Percentiles rank a stretch among this genome's conserved stretches.
phyloP scores from a whole-genome alignment of 2,113 vertebrate species.

The Triplophysa rosa region DNA sequence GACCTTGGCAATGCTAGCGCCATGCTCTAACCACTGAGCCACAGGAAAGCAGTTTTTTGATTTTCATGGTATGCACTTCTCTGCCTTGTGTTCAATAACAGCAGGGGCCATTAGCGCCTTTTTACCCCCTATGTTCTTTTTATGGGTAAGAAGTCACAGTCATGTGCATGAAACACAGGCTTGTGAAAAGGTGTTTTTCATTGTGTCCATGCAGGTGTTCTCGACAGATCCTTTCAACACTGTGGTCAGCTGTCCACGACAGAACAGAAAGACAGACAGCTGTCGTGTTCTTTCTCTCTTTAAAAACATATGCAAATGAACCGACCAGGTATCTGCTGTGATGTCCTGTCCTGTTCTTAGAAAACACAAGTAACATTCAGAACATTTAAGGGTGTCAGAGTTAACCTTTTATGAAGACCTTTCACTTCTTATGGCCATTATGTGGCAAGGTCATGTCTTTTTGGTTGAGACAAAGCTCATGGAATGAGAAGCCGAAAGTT shows the following conservation, averaged over 20 bases:
- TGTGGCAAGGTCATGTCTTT: conserved; percentile 10
- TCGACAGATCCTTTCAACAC: conserved; percentile 39
- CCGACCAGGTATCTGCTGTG: not conserved
- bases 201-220: conserved; percentile 37
- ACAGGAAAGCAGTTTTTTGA: no score
- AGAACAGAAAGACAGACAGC: conserved; percentile 3
- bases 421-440: conserved; percentile 9
- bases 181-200: not conserved
- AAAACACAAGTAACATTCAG: not conserved
- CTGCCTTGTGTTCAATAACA: not conserved
- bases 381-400: not conserved
- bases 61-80: no score
- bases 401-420: conserved; percentile 44
- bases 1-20: no score
- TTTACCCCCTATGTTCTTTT: not conserved
- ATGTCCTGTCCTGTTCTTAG: not conserved
- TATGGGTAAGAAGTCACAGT: conserved; percentile 3
- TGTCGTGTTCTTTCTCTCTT: not conserved
- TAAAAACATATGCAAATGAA: not conserved
- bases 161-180: conserved; percentile 23
- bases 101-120: not conserved
- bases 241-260: conserved; percentile 45
- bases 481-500: conserved; percentile 24
- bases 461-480: conserved; percentile 9
- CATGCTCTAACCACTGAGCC: no score